Conservation (phyloP, 2,797 vertebrate species). For the Sphenodon punctatus region DNA sequence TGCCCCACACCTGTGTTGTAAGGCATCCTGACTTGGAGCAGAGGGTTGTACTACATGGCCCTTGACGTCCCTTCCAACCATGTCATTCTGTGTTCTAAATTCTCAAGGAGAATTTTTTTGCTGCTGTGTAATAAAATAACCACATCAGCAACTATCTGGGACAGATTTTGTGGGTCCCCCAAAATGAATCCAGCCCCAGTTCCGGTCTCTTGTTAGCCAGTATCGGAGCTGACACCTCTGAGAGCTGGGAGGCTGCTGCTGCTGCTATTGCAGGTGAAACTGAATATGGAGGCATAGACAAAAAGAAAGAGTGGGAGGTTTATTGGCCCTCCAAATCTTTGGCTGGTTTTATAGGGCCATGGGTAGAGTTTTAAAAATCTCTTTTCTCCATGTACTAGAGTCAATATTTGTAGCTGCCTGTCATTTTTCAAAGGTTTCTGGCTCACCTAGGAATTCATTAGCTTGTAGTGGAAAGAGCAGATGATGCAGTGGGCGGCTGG, state of each 20-base stretch:
- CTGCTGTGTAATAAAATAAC: not conserved
- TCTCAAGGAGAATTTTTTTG: conserved; percentile 7
- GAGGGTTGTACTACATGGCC: no score
- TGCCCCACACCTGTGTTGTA: no score
- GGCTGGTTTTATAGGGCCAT: conserved; percentile 21
- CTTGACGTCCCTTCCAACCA: no score
- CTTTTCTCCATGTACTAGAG: conserved; percentile 43
- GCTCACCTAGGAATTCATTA: conserved; percentile 19
- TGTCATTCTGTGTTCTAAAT: no score
- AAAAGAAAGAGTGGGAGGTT: conserved; percentile 17
- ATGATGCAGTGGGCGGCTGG: not conserved
- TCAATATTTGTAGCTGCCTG: not conserved
- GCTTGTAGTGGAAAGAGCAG: not conserved
- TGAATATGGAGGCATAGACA: conserved; percentile 11
- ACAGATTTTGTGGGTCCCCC: no score
- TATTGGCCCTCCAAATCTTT: conserved; percentile 35
- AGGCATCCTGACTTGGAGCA: no score
- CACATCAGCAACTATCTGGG: not conserved
- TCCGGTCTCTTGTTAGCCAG: no score
- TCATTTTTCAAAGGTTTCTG: conserved; percentile 47
- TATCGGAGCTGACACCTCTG: no score
- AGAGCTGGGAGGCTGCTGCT: no score
- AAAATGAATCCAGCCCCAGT: no score
- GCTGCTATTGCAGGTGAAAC: no score
- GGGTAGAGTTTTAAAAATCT: conserved; percentile 22